Evolutionary conservation across 2,888 invertebrate species (phyloP).

Genomic region (Idaea dimidiata): DNA sequence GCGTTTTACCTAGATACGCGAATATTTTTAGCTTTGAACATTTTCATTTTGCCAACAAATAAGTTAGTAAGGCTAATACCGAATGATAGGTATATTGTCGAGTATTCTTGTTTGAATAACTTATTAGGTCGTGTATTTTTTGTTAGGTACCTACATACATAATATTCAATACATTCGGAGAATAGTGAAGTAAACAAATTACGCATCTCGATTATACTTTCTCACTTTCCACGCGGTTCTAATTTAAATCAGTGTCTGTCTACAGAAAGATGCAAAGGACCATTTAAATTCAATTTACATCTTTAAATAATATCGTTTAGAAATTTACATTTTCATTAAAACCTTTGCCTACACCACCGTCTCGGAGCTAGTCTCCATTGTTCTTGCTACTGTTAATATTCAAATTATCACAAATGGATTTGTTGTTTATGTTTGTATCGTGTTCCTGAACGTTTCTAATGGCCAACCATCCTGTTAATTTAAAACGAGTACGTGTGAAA

Average conservation of each 20-base stretch:
- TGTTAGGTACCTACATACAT: not conserved
- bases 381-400: conserved; percentile 8
- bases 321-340: conserved; percentile 35
- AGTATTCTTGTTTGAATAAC: too few species aligned
- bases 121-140: not conserved
- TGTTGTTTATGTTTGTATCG: conserved; percentile 1
- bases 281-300: conserved; percentile 31
- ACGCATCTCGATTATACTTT: conserved; percentile 7
- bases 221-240: conserved; percentile 11
- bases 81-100: not conserved
- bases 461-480: conserved; percentile 4
- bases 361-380: conserved; percentile 19
- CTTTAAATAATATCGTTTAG: conserved; percentile 27
- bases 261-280: conserved; percentile 22
- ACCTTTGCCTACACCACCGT: conserved; percentile 26
- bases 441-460: not conserved
- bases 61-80: not conserved
- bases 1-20: not conserved
- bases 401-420: conserved; percentile 1
- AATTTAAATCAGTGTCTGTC: conserved; percentile 17
- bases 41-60: not conserved
- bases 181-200: not conserved
- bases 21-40: not conserved
- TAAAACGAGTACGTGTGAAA: conserved; percentile 5
- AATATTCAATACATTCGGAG: not conserved